These are phyloP conservation scores for Apomyelois bistriatella DNA, from an alignment of 2,888 invertebrate species.

Conservation along the genomic window DNA sequence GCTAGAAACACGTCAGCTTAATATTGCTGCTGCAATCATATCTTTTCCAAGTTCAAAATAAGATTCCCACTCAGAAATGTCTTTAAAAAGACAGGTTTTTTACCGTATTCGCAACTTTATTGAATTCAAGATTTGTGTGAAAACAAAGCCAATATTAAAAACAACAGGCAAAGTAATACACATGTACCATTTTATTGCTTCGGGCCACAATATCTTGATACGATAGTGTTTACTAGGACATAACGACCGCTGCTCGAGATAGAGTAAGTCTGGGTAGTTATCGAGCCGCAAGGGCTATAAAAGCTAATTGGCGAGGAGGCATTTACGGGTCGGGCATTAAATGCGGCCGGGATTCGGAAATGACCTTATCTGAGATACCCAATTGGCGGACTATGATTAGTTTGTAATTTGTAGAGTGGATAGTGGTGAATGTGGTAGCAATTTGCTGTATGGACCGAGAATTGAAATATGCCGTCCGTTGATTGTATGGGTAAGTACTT, in stretches of 20 bases:
- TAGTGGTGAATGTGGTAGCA: slow-evolving; percentile 34
- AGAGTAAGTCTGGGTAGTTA: slow-evolving; percentile 70
- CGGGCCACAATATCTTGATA: slow-evolving; percentile 25
- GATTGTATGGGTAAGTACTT: too few species aligned
- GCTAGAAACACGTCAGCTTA: too few species aligned
- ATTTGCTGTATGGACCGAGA: neutral
- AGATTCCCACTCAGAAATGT: too few species aligned
- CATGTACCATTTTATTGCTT: slow-evolving; percentile 14
- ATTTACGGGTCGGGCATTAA: slow-evolving; percentile 45
- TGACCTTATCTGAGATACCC: slow-evolving; percentile 67
- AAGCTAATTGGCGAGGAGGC: slow-evolving; percentile 73
- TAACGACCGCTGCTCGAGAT: slow-evolving; percentile 55
- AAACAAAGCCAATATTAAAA: neutral
- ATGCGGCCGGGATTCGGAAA: slow-evolving; percentile 63
- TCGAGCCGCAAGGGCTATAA: slow-evolving; percentile 72
- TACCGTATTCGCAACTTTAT: too few species aligned
- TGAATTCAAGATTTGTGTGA: neutral
- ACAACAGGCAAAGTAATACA: neutral
- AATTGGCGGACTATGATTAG: slow-evolving; percentile 69
- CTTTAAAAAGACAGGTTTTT: too few species aligned
- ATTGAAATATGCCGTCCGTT: too few species aligned
- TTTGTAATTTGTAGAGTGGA: slow-evolving; percentile 61
- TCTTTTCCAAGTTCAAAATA: too few species aligned
- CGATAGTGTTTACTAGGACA: slow-evolving; percentile 50
- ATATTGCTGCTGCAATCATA: too few species aligned